A percentile compares a stretch with the other conserved stretches of the same genome.
These are phyloP conservation scores for Smittia aterrima DNA, from an alignment of 2,888 invertebrate species.

Conservation along the genomic window DNA sequence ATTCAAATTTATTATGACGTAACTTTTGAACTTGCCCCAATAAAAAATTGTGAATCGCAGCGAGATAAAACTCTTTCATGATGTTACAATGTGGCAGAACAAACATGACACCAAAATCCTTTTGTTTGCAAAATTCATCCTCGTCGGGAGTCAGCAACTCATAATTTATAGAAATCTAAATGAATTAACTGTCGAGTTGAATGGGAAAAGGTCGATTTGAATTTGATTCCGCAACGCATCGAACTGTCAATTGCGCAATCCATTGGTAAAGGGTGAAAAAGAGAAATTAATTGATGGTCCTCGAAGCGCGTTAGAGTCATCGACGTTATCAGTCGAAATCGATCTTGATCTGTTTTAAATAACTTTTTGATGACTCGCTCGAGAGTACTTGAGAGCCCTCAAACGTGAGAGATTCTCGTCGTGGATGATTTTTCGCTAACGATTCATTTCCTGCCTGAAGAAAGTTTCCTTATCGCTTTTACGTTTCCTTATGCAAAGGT, in stretches of 20 bases:
- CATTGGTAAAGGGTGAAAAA: slow-evolving; percentile 2
- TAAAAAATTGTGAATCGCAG: neutral
- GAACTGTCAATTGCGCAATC: slow-evolving; percentile 10
- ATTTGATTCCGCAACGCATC: neutral
- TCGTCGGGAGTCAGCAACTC: neutral
- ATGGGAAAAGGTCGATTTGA: neutral
- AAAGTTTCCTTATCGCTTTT: slow-evolving; percentile 20
- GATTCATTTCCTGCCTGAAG: slow-evolving; percentile 18
- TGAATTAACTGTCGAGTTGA: slow-evolving; percentile 29
- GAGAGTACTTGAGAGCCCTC: neutral
- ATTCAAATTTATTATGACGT: no score
- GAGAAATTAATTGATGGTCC: slow-evolving; percentile 35
- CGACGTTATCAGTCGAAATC: neutral
- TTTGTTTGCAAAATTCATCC: slow-evolving; percentile 11
- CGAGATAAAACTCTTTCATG: slow-evolving; percentile 14
- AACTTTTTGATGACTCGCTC: slow-evolving; percentile 39
- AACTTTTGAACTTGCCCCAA: neutral
- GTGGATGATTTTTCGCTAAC: slow-evolving; percentile 3
- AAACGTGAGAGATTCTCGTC: neutral
- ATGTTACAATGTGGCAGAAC: slow-evolving; percentile 31
- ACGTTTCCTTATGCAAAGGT: slow-evolving; percentile 32
- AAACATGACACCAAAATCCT: slow-evolving; percentile 39
- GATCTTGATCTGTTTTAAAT: slow-evolving; percentile 40
- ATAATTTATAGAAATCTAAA: slow-evolving; percentile 29
- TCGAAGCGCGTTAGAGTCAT: neutral